Base-by-base conservation (phyloP, 2,113 vertebrate genomes). In the Shinisaurus crocodilurus region DNA sequence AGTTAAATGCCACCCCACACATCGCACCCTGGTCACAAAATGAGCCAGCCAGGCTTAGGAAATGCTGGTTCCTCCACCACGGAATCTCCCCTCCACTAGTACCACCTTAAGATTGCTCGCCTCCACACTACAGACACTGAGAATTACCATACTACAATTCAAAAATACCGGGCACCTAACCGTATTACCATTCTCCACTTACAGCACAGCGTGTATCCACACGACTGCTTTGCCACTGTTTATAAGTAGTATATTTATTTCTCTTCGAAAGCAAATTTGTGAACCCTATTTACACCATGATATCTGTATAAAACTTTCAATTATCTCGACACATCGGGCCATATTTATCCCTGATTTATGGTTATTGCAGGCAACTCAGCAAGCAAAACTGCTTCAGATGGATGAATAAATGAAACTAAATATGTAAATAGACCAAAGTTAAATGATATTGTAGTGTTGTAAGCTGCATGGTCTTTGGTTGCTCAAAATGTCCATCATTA, bases 181-280 rank as follows among this genome's bases (percentile, higher is more conserved):
- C 29, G 9, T 54, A 34, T 50, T 80, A 32, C 6, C 48, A 48
- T 79, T 79, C 45, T 32, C 23, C 77, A 54, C 25, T 80, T 80
- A 25, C 13, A 50, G 10, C 27, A 29, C 25, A 54, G 77, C 29
- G 29, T 80, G 29, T 27, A 54, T 16, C 13, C 63, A 92, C 2
- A 1, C 40, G 25, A 67, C 85, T 34, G 45, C 13, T 32, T 80
- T 16, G 4, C 45, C 12, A 34, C 48, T 32, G 32, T 80, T 50
- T 54, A 80, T 60, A 60, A 80, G 48, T 32, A 29, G 45, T 48
- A 50, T 54, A 50, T 80, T 81, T 81, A 91, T 27, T 45, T 94
- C 90, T 93, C 86, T 91, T 95, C 86, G 75, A 93, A 85, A 92
- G 88, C 50, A 90, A 90, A 93, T 91, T 69, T 43, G 60, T 90